Conservation (phyloP, 2,113 vertebrate species). For the Neogale vison region DNA sequence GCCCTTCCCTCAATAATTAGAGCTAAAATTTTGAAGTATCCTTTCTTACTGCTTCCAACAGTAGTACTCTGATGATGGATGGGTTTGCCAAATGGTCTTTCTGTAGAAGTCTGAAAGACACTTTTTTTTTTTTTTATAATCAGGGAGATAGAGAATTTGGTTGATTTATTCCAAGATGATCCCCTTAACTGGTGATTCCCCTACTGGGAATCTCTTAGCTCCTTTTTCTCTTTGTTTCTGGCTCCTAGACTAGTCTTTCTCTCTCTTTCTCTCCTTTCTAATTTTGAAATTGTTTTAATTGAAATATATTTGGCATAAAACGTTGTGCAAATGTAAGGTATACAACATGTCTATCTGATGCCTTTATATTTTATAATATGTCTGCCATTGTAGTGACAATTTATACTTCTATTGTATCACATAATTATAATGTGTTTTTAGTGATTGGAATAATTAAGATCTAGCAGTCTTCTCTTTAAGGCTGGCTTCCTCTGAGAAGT, state of each 20-base stretch:
- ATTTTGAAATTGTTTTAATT: not conserved
- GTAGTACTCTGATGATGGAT: not conserved
- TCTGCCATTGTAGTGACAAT: not conserved
- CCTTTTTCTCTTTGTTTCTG: not conserved
- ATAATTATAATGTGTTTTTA: not conserved
- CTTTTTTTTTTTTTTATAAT: not conserved
- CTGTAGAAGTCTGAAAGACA: not conserved
- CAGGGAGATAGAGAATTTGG: not conserved
- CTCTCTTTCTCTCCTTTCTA: not conserved
- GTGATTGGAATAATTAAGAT: not conserved
- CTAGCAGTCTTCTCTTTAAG: not conserved
- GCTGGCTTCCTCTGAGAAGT: not conserved
- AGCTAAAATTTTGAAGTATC: not conserved
- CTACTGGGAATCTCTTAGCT: not conserved
- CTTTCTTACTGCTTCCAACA: not conserved
- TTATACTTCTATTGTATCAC: not conserved
- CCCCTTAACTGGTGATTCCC: not conserved
- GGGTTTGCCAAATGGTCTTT: not conserved
- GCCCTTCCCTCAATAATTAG: not conserved
- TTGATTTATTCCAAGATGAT: not conserved
- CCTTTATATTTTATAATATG: not conserved
- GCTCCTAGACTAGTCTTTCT: not conserved
- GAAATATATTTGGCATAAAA: not conserved
- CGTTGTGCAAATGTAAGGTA: not conserved
- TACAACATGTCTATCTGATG: no score